Evolutionary conservation across 2,888 invertebrate genomes (phyloP).

Genomic region (Alloplasta piceator): DNA sequence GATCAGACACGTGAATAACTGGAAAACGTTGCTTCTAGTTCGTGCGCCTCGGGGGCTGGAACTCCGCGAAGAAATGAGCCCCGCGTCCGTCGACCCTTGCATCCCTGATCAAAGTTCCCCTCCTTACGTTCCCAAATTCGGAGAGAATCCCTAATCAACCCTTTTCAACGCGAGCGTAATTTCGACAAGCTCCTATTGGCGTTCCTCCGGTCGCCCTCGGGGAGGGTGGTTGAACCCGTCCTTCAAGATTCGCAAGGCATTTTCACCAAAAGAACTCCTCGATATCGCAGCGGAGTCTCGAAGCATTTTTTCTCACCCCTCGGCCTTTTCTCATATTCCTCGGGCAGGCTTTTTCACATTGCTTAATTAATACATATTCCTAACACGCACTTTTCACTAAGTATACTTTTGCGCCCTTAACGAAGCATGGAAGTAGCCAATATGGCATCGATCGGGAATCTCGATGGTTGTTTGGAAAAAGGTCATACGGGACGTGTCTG

Average conservation of each 20-base stretch:
- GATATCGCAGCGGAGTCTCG: constrained; percentile 29
- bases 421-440: constrained; percentile 34
- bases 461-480: not conserved
- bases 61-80: constrained; percentile 66
- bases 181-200: constrained; percentile 66
- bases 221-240: constrained; percentile 4
- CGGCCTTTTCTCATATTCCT: constrained; percentile 20
- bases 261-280: not conserved
- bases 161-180: constrained; percentile 82
- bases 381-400: constrained; percentile 62
- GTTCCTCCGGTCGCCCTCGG: constrained; percentile 49
- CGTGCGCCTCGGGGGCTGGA: constrained; percentile 57
- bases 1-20: constrained; percentile 40
- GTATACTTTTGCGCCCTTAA: constrained; percentile 41
- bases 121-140: too few relatives aligned
- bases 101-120: constrained; percentile 64
- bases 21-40: constrained; percentile 65
- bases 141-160: constrained; percentile 82
- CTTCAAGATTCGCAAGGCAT: too few relatives aligned
- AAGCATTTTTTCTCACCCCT: constrained; percentile 18
- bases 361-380: constrained; percentile 62
- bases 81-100: constrained; percentile 76
- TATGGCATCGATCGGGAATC: not conserved
- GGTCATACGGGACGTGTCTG: not conserved
- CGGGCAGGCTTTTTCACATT: not conserved